Base-by-base conservation (phyloP, 2,113 vertebrate species). In the Nettapus auritus region DNA sequence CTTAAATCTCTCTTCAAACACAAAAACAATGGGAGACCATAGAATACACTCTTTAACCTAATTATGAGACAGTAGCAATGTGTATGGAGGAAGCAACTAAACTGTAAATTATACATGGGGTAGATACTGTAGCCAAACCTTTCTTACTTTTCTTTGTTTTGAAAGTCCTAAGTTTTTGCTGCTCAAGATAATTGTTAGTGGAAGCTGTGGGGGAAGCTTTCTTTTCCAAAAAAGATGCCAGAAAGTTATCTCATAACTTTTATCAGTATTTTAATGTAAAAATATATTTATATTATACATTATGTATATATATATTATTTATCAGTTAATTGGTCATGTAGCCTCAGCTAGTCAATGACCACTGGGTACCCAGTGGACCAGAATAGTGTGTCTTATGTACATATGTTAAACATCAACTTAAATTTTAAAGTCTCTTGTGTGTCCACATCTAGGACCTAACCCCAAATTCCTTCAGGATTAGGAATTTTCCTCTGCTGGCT, bases 111-210 rank as follows among this genome's bases (percentile, higher is more conserved):
- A 60, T 76, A 89, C 0, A 0, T 71, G 50, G 13, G 9, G 31
- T 78, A 88, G 28, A 66, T 42, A 19, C 31, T 62, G 53, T 59
- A 73, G 75, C 64, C 25, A 86, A 70, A 42, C 64, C 67, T 69
- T 69, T 48, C 40, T 82, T 93, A n/a, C 22, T 92, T 89, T 75
- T 31, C 13, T 80, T 82, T 85, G n/a, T 70, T 89, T 88, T 74
- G 29, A 40, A 88, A 77, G 50, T 73, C 3, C 0, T 62, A 82
- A 56, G 31, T 19, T 85, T 95, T 80, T 86, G 38, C 69, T 92
- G 66, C 62, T 68, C 25, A 53, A 0, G 63, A 55, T 21, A 66
- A 36, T 22, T 52, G 18, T n/a, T 62, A 34, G 13, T 59, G 36
- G 59, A 90, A 94, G 44, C 14, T 70, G 14, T 28, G 22, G 6